Percentiles rank a stretch among this genome's conserved stretches.
These are phyloP conservation scores for Hesperophylax magnus DNA, from an alignment of 1,140 invertebrate genomes.

Conservation along the genomic window DNA sequence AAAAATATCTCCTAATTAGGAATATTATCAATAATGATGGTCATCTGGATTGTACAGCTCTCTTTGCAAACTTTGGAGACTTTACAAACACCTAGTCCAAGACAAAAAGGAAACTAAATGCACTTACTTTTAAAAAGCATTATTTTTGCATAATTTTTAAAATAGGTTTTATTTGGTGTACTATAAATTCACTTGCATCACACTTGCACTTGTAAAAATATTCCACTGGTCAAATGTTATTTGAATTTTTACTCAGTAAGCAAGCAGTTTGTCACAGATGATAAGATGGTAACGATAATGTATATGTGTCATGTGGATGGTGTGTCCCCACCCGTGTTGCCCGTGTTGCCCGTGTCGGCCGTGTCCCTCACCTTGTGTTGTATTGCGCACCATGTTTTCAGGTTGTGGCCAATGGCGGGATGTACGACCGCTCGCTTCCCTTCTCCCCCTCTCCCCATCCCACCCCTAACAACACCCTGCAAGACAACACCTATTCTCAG, in stretches of 20 bases:
- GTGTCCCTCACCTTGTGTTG: background rate
- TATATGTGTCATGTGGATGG: background rate
- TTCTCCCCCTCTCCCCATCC: conserved; percentile 64
- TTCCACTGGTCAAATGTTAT: background rate
- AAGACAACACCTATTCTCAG: conserved; percentile 60
- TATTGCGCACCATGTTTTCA: conserved; percentile 62
- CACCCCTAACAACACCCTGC: conserved; percentile 60
- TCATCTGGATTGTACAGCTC: no score
- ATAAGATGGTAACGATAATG: background rate
- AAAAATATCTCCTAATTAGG: no score
- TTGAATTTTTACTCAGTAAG: background rate
- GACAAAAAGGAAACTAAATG: no score
- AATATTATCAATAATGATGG: no score
- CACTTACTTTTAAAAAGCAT: no score
- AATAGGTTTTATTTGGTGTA: background rate
- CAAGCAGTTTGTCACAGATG: conserved; percentile 1
- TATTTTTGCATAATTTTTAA: no score
- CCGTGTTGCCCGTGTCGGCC: background rate
- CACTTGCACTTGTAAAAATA: conserved; percentile 2
- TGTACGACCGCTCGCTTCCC: conserved; percentile 71
- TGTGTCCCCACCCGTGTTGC: conserved; percentile 18
- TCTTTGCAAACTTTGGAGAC: no score
- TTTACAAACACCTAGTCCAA: no score
- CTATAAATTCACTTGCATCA: background rate
- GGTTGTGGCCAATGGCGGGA: conserved; percentile 72